Evolutionary conservation across 2,113 vertebrate species (phyloP).

Genomic region (Malurus cyaneus): DNA sequence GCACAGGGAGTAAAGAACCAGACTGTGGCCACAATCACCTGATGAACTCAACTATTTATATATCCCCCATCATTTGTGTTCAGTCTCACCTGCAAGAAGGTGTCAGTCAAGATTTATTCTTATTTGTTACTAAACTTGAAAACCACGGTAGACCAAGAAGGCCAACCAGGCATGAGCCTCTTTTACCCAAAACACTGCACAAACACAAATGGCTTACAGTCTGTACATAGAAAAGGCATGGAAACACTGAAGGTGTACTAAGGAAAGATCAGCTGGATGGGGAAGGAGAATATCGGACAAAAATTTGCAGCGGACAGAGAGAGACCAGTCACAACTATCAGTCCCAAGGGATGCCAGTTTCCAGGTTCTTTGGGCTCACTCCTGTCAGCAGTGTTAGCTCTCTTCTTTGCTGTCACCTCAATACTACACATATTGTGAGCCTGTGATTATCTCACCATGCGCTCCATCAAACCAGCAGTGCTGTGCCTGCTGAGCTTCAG

Average conservation of each 20-base stretch:
- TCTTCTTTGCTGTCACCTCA: not conserved
- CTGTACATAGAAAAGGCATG: not conserved
- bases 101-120: not conserved
- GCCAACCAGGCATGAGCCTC: not conserved
- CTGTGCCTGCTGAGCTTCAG: not conserved
- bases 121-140: not conserved
- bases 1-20: not conserved
- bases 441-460: not conserved
- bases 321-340: not conserved
- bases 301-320: not conserved
- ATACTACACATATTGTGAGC: accelerated
- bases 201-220: not conserved
- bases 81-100: not conserved
- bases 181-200: not conserved
- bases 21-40: not conserved
- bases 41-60: not conserved
- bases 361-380: not conserved
- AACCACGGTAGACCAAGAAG: not conserved
- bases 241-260: not conserved
- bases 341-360: not conserved
- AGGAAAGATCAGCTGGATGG: not conserved
- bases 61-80: not conserved
- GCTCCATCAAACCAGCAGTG: not conserved
- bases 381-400: not conserved
- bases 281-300: not conserved